A percentile compares a stretch with the other conserved stretches of the same genome.
phyloP scores from a whole-genome alignment of 2,797 vertebrate species.

The Mus spretus region DNA sequence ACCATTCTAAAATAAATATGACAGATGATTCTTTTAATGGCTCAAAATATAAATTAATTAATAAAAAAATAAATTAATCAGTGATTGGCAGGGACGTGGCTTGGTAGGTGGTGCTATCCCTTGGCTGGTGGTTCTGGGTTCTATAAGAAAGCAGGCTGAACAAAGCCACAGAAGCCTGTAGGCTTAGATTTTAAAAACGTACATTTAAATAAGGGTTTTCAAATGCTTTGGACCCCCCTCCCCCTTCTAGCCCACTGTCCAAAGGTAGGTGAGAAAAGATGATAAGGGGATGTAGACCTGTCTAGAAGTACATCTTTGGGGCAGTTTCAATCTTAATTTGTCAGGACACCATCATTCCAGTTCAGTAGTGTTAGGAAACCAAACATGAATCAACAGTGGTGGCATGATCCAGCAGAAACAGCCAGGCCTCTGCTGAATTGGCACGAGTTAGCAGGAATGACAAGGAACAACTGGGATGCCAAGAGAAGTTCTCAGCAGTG shows the following conservation, averaged over 20 bases:
- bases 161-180: too few relatives aligned
- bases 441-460: background rate
- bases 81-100: background rate
- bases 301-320: background rate
- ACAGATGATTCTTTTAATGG: conserved; percentile 85
- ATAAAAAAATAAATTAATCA: background rate
- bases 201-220: too few relatives aligned
- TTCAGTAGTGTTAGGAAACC: background rate
- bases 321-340: background rate
- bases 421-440: background rate
- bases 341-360: background rate
- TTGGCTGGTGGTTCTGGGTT: too few relatives aligned
- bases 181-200: too few relatives aligned
- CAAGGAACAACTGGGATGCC: background rate
- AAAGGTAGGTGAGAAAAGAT: background rate
- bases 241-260: too few relatives aligned
- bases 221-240: too few relatives aligned
- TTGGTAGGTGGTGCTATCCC: background rate
- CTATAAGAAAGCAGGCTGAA: too few relatives aligned
- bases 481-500: background rate
- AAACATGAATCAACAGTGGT: background rate
- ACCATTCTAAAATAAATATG: conserved; percentile 86
- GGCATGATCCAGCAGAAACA: background rate
- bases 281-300: background rate
- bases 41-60: background rate